phyloP scores from a whole-genome alignment of 2,888 invertebrate genomes.

The Embidobia sp. region DNA sequence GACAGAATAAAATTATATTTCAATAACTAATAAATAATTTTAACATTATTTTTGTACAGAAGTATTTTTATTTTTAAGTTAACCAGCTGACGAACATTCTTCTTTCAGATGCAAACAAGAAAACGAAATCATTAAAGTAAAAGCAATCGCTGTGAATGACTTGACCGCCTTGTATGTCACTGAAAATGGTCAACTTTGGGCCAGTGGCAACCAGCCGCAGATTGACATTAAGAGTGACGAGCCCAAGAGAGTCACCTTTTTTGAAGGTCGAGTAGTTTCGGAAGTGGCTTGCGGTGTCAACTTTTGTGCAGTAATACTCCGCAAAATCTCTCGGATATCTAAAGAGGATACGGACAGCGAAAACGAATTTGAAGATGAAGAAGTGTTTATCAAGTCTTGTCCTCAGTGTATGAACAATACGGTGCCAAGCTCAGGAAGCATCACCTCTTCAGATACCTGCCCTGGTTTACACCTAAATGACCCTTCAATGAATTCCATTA shows the following conservation, averaged over 20 bases:
- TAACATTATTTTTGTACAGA: no score
- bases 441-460: slow-evolving; percentile 86
- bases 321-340: slow-evolving; percentile 83
- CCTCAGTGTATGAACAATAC: slow-evolving; percentile 83
- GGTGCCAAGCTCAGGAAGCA: slow-evolving; percentile 76
- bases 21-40: no score
- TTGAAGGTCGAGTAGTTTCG: slow-evolving; percentile 86
- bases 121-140: slow-evolving; percentile 85
- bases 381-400: slow-evolving; percentile 86
- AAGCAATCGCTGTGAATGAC: slow-evolving; percentile 85
- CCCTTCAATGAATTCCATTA: slow-evolving; percentile 83
- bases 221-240: slow-evolving; percentile 84
- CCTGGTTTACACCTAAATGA: slow-evolving; percentile 85
- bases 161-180: slow-evolving; percentile 86
- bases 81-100: no score
- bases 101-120: slow-evolving; percentile 83
- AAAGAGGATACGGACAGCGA: slow-evolving; percentile 82
- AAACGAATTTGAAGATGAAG: slow-evolving; percentile 85
- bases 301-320: slow-evolving; percentile 89
- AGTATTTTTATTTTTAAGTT: no score
- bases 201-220: slow-evolving; percentile 86
- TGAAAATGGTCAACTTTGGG: slow-evolving; percentile 87
- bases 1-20: no score
- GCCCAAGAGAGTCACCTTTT: slow-evolving; percentile 86
- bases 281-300: slow-evolving; percentile 89